Conservation (phyloP, 2,113 vertebrate genomes). For the Crotalus helleri region DNA sequence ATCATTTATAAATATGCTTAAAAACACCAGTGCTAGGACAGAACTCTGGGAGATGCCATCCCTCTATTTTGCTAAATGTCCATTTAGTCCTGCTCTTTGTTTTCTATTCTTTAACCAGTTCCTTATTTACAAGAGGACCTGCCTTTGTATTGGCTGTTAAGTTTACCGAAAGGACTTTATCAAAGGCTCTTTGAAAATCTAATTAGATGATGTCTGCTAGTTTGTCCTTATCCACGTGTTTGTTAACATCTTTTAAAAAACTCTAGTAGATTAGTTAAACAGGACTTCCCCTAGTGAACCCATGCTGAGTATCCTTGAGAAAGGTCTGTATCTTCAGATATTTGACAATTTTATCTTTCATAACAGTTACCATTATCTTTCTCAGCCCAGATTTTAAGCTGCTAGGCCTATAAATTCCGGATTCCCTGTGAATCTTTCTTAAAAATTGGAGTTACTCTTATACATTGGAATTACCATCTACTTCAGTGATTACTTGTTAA, state of each 20-base stretch:
- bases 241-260: not conserved
- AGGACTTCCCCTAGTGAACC: not conserved
- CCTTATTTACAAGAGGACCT: not conserved
- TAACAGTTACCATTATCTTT: not conserved
- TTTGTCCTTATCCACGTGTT: not conserved
- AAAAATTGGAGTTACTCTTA: not conserved
- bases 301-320: not conserved
- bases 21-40: not conserved
- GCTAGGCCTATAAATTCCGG: not conserved
- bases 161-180: not conserved
- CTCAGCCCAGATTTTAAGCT: not conserved
- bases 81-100: not conserved
- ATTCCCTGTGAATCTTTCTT: not conserved
- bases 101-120: not conserved
- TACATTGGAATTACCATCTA: not conserved
- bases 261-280: not conserved
- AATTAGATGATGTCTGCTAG: not conserved
- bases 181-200: not conserved
- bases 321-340: not conserved
- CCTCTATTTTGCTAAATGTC: not conserved
- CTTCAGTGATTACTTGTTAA: not conserved
- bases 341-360: not conserved
- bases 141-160: not conserved
- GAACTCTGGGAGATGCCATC: not conserved
- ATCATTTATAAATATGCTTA: not conserved